Evolutionary conservation across 2,888 invertebrate species (phyloP).

Genomic region (Lutraria lutraria): DNA sequence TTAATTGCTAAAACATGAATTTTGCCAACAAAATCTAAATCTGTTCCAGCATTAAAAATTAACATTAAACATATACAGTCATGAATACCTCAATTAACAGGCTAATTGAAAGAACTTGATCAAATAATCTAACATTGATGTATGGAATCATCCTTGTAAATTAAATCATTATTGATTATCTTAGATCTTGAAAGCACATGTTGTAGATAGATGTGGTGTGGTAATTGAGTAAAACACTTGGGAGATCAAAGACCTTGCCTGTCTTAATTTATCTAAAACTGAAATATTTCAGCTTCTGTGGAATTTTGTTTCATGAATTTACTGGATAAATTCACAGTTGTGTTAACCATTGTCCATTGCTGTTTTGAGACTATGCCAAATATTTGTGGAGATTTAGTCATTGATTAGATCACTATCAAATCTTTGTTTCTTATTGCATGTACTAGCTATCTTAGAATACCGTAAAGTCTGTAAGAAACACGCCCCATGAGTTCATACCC

Average conservation of each 20-base stretch:
- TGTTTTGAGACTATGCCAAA: not conserved
- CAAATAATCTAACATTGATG: too few relatives aligned
- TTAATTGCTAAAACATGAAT: too few relatives aligned
- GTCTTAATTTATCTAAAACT: not conserved
- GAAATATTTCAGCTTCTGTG: not conserved
- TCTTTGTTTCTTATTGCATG: not conserved
- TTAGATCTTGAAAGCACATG: not conserved
- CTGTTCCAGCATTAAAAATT: too few relatives aligned
- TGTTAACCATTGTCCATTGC: constrained; percentile 5
- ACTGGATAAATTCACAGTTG: constrained; percentile 1
- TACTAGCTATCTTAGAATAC: too few relatives aligned
- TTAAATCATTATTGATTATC: not conserved
- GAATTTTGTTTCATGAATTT: not conserved
- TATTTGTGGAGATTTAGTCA: constrained; percentile 8
- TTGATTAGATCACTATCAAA: not conserved
- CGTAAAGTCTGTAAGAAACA: too few relatives aligned
- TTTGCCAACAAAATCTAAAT: too few relatives aligned
- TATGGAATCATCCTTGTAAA: too few relatives aligned
- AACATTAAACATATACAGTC: too few relatives aligned
- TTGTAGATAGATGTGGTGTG: not conserved
- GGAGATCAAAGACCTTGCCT: constrained; percentile 11
- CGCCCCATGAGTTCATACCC: too few relatives aligned
- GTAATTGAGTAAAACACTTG: not conserved
- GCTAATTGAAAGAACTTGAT: too few relatives aligned
- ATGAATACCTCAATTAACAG: too few relatives aligned